These are phyloP conservation scores for Microtus oregoni DNA, from an alignment of 2,113 vertebrate species.

Conservation along the genomic window DNA sequence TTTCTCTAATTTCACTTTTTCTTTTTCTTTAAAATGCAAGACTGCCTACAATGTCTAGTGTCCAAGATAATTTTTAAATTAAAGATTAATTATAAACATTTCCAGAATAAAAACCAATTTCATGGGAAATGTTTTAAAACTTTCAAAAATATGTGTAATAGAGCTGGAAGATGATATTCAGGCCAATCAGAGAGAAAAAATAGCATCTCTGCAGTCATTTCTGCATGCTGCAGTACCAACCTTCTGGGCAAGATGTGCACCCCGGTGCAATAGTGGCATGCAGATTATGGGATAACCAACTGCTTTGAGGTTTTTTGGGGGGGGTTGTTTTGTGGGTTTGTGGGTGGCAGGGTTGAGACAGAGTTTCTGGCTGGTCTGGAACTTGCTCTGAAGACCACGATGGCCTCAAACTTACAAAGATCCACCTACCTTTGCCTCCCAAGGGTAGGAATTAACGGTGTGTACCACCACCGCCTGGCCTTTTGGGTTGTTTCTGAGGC, in stretches of 20 bases:
- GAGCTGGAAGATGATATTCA: not conserved
- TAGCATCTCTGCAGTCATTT: not conserved
- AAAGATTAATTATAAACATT: slow-evolving; percentile 70
- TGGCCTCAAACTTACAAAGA: no score
- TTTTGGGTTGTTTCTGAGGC: not conserved
- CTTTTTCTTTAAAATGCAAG: not conserved
- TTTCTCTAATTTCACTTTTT: not conserved
- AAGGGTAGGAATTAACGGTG: no score
- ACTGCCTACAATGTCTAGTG: not conserved
- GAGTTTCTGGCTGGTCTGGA: no score
- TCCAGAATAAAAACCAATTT: slow-evolving; percentile 46
- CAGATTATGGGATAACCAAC: not conserved
- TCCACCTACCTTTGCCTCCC: no score
- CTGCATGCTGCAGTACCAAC: not conserved
- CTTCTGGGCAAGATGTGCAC: not conserved
- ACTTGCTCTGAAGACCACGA: no score
- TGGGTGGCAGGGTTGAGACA: no score
- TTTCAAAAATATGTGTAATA: not conserved
- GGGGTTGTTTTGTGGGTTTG: no score
- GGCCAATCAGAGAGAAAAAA: not conserved
- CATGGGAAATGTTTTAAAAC: slow-evolving; percentile 48
- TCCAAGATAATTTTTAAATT: not conserved
- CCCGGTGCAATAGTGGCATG: not conserved
- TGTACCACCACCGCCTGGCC: no score
- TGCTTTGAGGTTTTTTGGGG: not conserved